phyloP scores from a whole-genome alignment of 2,888 invertebrate species.

The Xanthostigma xanthostigma region DNA sequence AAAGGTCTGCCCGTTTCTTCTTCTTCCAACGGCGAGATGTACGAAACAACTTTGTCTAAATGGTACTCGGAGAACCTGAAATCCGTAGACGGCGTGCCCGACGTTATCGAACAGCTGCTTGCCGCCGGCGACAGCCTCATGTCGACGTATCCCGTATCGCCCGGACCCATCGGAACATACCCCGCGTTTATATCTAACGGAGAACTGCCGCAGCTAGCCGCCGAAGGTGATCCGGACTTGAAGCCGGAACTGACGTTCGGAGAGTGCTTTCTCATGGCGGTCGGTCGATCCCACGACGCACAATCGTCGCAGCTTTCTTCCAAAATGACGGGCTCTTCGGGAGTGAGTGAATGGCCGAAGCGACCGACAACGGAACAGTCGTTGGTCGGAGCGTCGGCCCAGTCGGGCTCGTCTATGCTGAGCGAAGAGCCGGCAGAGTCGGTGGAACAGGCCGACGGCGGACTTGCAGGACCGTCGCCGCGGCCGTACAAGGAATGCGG shows the following conservation, averaged over 20 bases:
- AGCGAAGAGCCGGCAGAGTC: slow-evolving; percentile 54
- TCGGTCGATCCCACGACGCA: slow-evolving; percentile 14
- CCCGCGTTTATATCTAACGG: slow-evolving; percentile 48
- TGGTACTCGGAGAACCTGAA: slow-evolving; percentile 61
- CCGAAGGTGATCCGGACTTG: slow-evolving; percentile 9
- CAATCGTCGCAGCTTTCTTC: slow-evolving; percentile 48
- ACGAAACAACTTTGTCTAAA: slow-evolving; percentile 66
- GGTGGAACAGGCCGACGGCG: slow-evolving; percentile 42
- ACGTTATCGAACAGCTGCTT: slow-evolving; percentile 59
- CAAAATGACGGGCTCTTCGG: slow-evolving; percentile 46
- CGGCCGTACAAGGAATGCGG: slow-evolving; percentile 31
- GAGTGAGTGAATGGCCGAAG: slow-evolving; percentile 38
- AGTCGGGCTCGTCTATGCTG: slow-evolving; percentile 46
- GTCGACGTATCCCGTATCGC: slow-evolving; percentile 37
- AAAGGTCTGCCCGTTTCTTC: slow-evolving; percentile 47
- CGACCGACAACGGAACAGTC: slow-evolving; percentile 14
- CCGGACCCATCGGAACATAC: slow-evolving; percentile 24
- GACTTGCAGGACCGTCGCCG: slow-evolving; percentile 41
- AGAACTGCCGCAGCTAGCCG: slow-evolving; percentile 18
- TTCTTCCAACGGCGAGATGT: slow-evolving; percentile 47
- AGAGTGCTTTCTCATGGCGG: slow-evolving; percentile 1
- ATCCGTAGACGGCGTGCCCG: slow-evolving; percentile 71
- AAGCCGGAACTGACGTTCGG: slow-evolving; percentile 6
- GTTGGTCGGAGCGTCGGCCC: slow-evolving; percentile 14
- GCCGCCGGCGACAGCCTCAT: slow-evolving; percentile 48